Evolutionary conservation across 2,797 vertebrate genomes (phyloP), one percentile per base, ranked within the genome.

Genomic region (Octomys mimax): DNA sequence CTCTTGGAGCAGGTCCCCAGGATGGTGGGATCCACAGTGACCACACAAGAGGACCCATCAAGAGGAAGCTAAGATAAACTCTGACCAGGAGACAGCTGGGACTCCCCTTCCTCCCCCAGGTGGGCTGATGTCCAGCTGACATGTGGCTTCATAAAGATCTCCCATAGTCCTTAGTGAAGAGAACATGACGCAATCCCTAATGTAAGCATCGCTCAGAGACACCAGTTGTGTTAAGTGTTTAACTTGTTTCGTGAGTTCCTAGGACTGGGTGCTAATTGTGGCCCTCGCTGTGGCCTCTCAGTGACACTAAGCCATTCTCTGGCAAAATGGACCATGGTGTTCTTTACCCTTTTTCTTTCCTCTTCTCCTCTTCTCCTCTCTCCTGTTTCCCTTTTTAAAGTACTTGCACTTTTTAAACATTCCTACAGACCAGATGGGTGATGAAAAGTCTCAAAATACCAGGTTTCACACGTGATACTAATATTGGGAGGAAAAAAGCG

Each of bases 361-460:
- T 75, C 12, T 54, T 71, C 42, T 4, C 4, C 16, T 16, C 16
- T 57, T 14, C 39, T 83, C 49, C 46, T 28, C 73, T 8, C 28
- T 75, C 4, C 28, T 18, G 21, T 54, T 75, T 64, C 54, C 70
- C 33, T 82, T 33, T 96, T 91, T 75, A 26, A 81, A 94, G 54
- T 79, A 21, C 13, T 83, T 92, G 73, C 59, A 90, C 68, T 94
- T 96, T 95, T 92, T 31, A 87, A 95, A 95, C 78, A 97, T 96
- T 95, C 92, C 52, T 95, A 64, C 93, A 96, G 94, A 79, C 85
- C 96, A 97, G 95, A 90, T 95, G 87, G 92, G 61, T 80, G 28
- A 90, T 61, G 59, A 66, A 93, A 93, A 88, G 46, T 88, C 91
- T 96, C 92, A 96, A 92, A 97, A 96, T 81, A 96, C 64, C 61